Conservation (phyloP, 2,888 invertebrate species). For the Timema podura region DNA sequence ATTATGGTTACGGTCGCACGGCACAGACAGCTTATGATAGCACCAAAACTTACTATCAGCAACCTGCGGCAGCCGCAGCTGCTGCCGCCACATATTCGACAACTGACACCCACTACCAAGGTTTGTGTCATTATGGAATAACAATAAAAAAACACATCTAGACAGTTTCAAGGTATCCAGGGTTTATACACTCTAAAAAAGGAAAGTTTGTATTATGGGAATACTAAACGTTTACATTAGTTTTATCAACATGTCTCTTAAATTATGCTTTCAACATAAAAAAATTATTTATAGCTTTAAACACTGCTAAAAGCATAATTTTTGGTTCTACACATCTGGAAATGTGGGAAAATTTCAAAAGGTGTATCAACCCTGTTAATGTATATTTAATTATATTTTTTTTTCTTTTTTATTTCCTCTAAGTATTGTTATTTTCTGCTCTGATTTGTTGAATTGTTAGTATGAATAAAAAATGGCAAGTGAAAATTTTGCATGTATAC, state of each 20-base stretch:
- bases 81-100: conserved; percentile 52
- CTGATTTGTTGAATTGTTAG: too few species aligned
- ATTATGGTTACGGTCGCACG: conserved; percentile 63
- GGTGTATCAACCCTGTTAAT: background rate
- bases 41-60: conserved; percentile 79
- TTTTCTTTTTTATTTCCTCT: too few species aligned
- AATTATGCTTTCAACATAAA: background rate
- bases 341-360: background rate
- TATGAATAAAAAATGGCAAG: too few species aligned
- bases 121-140: conserved; percentile 14
- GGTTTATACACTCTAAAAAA: too few species aligned
- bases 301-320: background rate
- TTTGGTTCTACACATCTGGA: background rate
- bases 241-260: background rate
- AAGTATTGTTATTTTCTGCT: too few species aligned
- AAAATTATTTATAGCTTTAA: background rate
- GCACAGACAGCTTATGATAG: conserved; percentile 70
- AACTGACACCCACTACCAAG: conserved; percentile 49
- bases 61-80: conserved; percentile 68
- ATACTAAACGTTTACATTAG: too few species aligned
- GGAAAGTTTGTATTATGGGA: too few species aligned
- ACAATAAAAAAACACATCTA: background rate
- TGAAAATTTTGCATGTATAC: too few species aligned
- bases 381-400: too few species aligned
- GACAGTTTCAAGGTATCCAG: too few species aligned